phyloP scores from a whole-genome alignment of 2,113 vertebrate genomes.

The Ptyas mucosa region DNA sequence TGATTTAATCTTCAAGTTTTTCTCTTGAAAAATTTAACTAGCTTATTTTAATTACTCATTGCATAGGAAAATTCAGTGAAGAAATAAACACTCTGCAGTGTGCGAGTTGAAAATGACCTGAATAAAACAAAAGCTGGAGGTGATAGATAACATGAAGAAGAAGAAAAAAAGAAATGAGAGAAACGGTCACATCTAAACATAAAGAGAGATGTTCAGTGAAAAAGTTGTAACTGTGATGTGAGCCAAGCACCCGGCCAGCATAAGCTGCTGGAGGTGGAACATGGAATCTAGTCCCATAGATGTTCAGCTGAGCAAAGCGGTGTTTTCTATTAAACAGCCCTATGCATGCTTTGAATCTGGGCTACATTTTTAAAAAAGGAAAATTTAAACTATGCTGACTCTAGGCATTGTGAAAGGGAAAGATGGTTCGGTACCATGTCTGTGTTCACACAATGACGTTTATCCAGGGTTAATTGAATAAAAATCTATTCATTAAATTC shows the following conservation, averaged over 20 bases:
- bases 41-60: conserved; percentile 36
- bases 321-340: background rate
- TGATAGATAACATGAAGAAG: background rate
- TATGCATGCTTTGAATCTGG: background rate
- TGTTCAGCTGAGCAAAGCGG: too few relatives aligned
- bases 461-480: background rate
- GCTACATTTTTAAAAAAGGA: background rate
- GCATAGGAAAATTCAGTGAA: conserved; percentile 25
- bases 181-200: background rate
- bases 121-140: conserved; percentile 13
- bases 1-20: conserved; percentile 14
- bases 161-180: background rate
- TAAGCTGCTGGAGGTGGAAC: background rate
- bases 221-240: background rate
- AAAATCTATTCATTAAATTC: background rate
- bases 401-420: background rate
- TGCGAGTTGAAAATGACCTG: conserved; percentile 13
- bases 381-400: background rate
- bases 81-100: conserved; percentile 24
- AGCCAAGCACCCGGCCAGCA: background rate
- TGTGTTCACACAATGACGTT: background rate
- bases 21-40: conserved; percentile 18
- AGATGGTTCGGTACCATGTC: background rate
- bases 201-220: background rate
- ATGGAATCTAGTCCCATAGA: background rate